phyloP scores from a whole-genome alignment of 2,113 vertebrate species.

The Austrofundulus limnaeus region DNA sequence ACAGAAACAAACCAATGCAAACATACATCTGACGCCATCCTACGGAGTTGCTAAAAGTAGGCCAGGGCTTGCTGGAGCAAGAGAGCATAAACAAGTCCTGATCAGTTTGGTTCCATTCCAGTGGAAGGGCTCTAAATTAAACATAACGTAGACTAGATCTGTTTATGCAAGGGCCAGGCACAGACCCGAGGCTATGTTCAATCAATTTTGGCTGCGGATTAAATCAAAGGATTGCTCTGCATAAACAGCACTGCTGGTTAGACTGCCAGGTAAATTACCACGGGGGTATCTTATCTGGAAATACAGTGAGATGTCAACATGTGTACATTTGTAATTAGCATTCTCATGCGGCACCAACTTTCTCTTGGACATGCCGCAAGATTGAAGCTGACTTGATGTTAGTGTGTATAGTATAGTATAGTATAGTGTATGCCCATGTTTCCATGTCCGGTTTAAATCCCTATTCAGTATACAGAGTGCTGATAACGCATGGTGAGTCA shows the following conservation, averaged over 20 bases:
- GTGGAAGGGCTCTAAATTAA: slow-evolving; percentile 69
- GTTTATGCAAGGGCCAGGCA: slow-evolving; percentile 63
- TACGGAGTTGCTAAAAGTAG: slow-evolving; percentile 68
- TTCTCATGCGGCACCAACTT: slow-evolving; percentile 15
- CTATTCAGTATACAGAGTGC: neutral
- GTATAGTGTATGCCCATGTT: neutral
- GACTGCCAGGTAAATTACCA: slow-evolving; percentile 52
- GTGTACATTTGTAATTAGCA: slow-evolving; percentile 49
- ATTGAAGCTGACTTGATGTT: neutral
- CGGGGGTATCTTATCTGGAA: slow-evolving; percentile 42
- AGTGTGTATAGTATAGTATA: too few relatives aligned
- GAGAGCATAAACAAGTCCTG: slow-evolving; percentile 69
- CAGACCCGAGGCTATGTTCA: slow-evolving; percentile 67
- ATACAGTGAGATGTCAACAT: slow-evolving; percentile 51
- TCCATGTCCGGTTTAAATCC: slow-evolving; percentile 1
- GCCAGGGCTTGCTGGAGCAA: slow-evolving; percentile 60
- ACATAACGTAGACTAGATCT: slow-evolving; percentile 64
- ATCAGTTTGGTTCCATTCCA: slow-evolving; percentile 65
- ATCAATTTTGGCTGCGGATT: slow-evolving; percentile 62
- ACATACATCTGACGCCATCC: slow-evolving; percentile 50
- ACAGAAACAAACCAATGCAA: slow-evolving; percentile 16
- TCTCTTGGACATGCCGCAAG: neutral
- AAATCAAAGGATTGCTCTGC: slow-evolving; percentile 62
- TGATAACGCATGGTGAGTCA: slow-evolving; percentile 21
- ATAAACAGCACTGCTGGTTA: slow-evolving; percentile 39